These are phyloP conservation scores for Plebejus melissa DNA, from an alignment of 2,888 invertebrate species.

Conservation along the genomic window DNA sequence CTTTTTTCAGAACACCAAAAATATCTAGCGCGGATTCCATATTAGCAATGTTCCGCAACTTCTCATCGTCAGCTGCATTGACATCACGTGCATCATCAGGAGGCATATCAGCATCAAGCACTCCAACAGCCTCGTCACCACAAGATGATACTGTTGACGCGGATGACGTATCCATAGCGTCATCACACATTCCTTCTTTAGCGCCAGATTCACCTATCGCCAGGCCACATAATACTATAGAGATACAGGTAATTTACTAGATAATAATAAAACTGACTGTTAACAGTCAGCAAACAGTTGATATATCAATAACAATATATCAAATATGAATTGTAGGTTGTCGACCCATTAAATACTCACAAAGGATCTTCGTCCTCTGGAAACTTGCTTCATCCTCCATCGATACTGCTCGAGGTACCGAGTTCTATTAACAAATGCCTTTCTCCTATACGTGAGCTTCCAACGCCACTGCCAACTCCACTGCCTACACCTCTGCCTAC, in stretches of 20 bases:
- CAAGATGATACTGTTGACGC: constrained; percentile 85
- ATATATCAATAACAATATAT: neutral
- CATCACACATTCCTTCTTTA: constrained; percentile 77
- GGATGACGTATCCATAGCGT: constrained; percentile 85
- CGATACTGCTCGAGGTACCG: constrained; percentile 88
- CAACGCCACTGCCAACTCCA: constrained; percentile 84
- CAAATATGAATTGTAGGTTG: constrained; percentile 59
- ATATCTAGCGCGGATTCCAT: constrained; percentile 89
- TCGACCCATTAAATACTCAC: constrained; percentile 84
- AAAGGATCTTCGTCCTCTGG: constrained; percentile 73
- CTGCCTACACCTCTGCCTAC: constrained; percentile 82
- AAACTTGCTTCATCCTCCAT: constrained; percentile 84
- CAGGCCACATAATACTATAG: constrained; percentile 68
- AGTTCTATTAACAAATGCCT: constrained; percentile 86
- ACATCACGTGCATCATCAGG: constrained; percentile 81
- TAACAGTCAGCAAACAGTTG: neutral
- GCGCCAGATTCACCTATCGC: constrained; percentile 82
- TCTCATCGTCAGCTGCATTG: constrained; percentile 82
- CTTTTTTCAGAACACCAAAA: constrained; percentile 74
- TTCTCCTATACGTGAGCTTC: constrained; percentile 88
- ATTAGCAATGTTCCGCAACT: constrained; percentile 87
- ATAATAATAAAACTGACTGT: neutral
- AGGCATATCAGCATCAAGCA: constrained; percentile 83
- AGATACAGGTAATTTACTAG: constrained; percentile 57
- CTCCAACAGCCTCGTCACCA: constrained; percentile 86